These are phyloP conservation scores for Andrena minutula DNA, from an alignment of 2,888 invertebrate genomes.

Conservation along the genomic window DNA sequence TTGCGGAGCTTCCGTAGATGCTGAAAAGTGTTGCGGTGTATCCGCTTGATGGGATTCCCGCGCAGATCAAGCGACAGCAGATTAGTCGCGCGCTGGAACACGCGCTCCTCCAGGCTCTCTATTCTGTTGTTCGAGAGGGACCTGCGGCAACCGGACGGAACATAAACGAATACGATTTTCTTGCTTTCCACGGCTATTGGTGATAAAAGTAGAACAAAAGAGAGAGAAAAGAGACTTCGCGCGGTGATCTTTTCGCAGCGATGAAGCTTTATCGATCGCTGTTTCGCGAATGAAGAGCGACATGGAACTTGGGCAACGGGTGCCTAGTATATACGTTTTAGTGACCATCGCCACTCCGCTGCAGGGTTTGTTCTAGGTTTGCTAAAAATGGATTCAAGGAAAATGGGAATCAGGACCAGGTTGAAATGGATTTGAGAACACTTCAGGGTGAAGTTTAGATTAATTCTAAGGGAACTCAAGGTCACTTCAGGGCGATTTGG, in stretches of 20 bases:
- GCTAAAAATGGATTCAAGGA: not conserved
- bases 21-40: conserved; percentile 78
- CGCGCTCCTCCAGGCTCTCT: conserved; percentile 90
- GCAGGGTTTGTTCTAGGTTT: not conserved
- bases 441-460: too few species aligned
- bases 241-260: conserved; percentile 18
- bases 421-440: too few species aligned
- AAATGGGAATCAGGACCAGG: too few species aligned
- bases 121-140: conserved; percentile 94
- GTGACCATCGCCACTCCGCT: conserved; percentile 1
- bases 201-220: conserved; percentile 21
- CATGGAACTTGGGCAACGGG: not conserved
- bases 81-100: conserved; percentile 89
- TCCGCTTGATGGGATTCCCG: conserved; percentile 85
- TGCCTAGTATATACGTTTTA: not conserved
- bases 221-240: conserved; percentile 2
- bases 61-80: conserved; percentile 92
- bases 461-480: too few species aligned
- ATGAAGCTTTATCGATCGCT: not conserved
- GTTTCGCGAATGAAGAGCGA: not conserved
- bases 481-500: too few species aligned
- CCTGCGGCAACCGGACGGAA: conserved; percentile 84
- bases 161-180: conserved; percentile 59
- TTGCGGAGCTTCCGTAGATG: conserved; percentile 92
- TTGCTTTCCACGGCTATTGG: conserved; percentile 29